Evolutionary conservation across 2,113 vertebrate genomes (phyloP).

Genomic region (Uropsilus gracilis): DNA sequence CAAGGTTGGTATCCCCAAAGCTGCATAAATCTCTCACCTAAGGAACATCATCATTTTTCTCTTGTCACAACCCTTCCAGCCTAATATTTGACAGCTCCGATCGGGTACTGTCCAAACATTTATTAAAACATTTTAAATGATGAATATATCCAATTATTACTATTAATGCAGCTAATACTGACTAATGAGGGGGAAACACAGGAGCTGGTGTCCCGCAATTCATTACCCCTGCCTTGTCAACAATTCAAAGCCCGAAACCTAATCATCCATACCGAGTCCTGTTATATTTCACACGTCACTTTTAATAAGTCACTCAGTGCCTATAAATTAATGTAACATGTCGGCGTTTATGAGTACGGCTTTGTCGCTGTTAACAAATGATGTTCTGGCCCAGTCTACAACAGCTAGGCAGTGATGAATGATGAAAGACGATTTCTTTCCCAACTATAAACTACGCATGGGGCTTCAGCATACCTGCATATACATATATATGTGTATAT

Average conservation of each 20-base stretch:
- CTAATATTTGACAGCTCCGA: conserved; percentile 88
- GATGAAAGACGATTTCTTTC: conserved; percentile 87
- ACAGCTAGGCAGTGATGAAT: conserved; percentile 87
- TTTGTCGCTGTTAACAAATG: conserved; percentile 91
- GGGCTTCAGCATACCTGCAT: conserved; percentile 75
- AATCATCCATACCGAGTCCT: conserved; percentile 90
- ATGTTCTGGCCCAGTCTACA: conserved; percentile 87
- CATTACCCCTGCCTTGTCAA: conserved; percentile 93
- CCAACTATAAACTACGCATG: conserved; percentile 83
- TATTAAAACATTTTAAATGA: conserved; percentile 94
- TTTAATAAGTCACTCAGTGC: conserved; percentile 93
- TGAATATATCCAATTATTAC: conserved; percentile 94
- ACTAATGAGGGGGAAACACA: conserved; percentile 91
- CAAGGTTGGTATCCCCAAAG: conserved; percentile 79
- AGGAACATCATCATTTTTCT: conserved; percentile 84
- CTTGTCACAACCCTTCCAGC: conserved; percentile 87
- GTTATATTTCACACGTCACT: conserved; percentile 93
- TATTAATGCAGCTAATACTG: conserved; percentile 94
- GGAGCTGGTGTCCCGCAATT: conserved; percentile 89
- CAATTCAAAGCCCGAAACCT: conserved; percentile 92
- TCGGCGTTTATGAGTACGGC: conserved; percentile 89
- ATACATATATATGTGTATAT: neutral
- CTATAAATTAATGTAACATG: conserved; percentile 94
- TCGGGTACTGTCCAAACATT: conserved; percentile 93
- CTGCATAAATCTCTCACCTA: conserved; percentile 86